Evolutionary conservation across 2,888 invertebrate species (phyloP).

Genomic region (Eupithecia inturbata): DNA sequence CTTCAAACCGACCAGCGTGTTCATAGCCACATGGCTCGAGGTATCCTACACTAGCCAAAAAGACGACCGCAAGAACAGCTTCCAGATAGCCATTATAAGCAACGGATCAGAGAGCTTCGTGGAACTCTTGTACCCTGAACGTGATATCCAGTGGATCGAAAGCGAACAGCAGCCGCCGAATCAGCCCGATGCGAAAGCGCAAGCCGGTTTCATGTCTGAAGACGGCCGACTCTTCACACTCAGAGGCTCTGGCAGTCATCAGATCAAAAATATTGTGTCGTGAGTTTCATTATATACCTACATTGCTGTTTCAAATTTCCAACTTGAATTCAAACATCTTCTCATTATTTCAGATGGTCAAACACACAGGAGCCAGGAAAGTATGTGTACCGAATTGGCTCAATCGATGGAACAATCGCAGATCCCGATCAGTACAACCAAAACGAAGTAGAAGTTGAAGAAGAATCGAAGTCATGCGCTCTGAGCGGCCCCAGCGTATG

Average conservation of each 20-base stretch:
- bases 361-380: constrained; percentile 93
- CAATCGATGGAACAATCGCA: constrained; percentile 85
- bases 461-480: constrained; percentile 83
- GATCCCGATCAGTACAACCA: constrained; percentile 86
- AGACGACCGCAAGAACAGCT: constrained; percentile 93
- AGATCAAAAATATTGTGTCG: constrained; percentile 91
- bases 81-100: constrained; percentile 88
- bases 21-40: constrained; percentile 95
- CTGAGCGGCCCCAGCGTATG: constrained; percentile 89
- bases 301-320: neutral
- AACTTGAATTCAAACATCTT: neutral
- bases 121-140: constrained; percentile 93
- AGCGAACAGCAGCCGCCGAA: constrained; percentile 90
- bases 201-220: constrained; percentile 95
- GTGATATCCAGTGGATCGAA: constrained; percentile 96
- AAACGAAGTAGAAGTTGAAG: constrained; percentile 72
- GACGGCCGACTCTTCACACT: constrained; percentile 90
- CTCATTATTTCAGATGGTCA: constrained; percentile 87
- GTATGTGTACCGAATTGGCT: constrained; percentile 94
- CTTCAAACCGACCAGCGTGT: constrained; percentile 90
- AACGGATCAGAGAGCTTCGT: constrained; percentile 93
- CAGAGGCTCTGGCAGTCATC: constrained; percentile 96
- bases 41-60: constrained; percentile 90
- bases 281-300: constrained; percentile 65
- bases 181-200: constrained; percentile 94